phyloP scores from a whole-genome alignment of 2,113 vertebrate species.

The Scophthalmus maximus region DNA sequence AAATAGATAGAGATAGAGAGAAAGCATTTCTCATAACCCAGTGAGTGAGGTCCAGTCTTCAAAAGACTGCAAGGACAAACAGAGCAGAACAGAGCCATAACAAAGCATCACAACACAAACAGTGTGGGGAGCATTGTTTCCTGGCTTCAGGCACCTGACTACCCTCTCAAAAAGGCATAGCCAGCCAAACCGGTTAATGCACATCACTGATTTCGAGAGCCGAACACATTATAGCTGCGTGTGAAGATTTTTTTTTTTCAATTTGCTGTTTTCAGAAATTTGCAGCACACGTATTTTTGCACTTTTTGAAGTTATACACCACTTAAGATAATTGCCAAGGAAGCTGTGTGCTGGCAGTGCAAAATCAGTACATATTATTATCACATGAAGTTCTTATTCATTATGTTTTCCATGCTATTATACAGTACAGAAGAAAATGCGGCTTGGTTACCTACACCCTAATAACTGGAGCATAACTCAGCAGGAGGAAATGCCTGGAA shows the following conservation, averaged over 20 bases:
- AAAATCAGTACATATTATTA: constrained; percentile 20
- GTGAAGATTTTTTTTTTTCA: constrained; percentile 43
- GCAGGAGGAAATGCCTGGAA: constrained; percentile 7
- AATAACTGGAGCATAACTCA: constrained; percentile 29
- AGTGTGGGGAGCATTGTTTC: constrained; percentile 60
- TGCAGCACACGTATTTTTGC: constrained; percentile 38
- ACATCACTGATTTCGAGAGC: constrained; percentile 56
- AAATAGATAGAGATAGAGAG: constrained; percentile 14
- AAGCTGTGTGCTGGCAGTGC: neutral
- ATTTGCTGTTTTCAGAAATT: constrained; percentile 38
- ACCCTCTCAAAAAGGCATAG: constrained; percentile 58
- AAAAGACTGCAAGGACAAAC: constrained; percentile 62
- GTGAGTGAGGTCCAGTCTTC: constrained; percentile 51
- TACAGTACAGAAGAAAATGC: neutral
- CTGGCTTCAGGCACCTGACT: constrained; percentile 68
- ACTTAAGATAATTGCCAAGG: constrained; percentile 43
- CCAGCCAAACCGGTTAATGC: constrained; percentile 67
- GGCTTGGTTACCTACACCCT: constrained; percentile 16
- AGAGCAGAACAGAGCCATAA: constrained; percentile 72
- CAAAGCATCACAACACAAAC: constrained; percentile 72
- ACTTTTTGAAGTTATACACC: constrained; percentile 46
- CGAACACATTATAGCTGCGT: constrained; percentile 53
- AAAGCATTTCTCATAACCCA: constrained; percentile 39
- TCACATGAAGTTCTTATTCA: constrained; percentile 27
- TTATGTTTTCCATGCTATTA: constrained; percentile 11